Evolutionary conservation across 2,888 invertebrate species (phyloP), one percentile per base, ranked within the genome.

Genomic region (Drepana falcataria): DNA sequence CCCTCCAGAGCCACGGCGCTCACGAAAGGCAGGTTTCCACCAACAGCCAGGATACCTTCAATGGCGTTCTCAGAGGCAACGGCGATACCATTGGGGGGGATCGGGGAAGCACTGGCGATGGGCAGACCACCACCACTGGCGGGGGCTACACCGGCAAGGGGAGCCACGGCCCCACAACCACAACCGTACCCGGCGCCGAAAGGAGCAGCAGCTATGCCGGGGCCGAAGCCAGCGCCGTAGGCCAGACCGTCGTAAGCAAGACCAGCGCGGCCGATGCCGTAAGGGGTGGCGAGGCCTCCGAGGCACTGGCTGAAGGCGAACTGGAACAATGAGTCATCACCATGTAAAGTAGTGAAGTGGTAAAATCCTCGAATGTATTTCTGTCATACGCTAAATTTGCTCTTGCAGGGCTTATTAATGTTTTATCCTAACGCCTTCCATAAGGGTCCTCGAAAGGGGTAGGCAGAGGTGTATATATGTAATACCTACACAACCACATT

Each of bases 1-100:
- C 77, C 77, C 51, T 74, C 77, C 2, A 77, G 56, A 47, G 69
- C 71, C 0, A 78, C 77, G 3, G 79, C 71, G 2, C 75, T 75
- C 4, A 81, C 44, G 69, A 76, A 78, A 1, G 81, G 81, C 34
- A 80, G 54, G 47, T 75, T 59, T 0, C 80, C 81, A 49, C 59
- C 61, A 0, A 77, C 71, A 2, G 64, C 58, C 21, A 80, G 52
- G 2, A 66, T 59, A 0, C 81, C 81, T 52, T 77, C 73, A 1
- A 79, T 64, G 33, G 69, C 59, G 48, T 75, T 73, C 40, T 81
- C 81, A 6, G 79, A 72, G 2, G 69, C 55, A 0, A 80, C 63
- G 2, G 62, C 61, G 2, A 82, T 59, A 2, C 79, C 79, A 35
- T 57, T 70, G 0, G 80, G 76, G 2, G 68, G 57, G 34, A 75